Conservation (phyloP, 2,113 vertebrate species). For the Echinops telfairi region DNA sequence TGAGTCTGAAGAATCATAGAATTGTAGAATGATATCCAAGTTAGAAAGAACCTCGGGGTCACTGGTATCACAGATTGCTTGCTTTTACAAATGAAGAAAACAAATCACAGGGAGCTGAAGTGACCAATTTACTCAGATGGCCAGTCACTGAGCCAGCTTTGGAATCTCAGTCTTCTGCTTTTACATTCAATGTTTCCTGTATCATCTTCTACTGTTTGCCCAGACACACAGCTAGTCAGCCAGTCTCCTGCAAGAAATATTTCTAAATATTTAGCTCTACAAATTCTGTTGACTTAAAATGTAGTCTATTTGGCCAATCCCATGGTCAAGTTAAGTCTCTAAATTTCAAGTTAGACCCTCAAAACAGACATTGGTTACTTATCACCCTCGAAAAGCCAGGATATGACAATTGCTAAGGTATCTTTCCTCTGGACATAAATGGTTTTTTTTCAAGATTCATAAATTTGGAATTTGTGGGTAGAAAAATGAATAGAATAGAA, state of each 20-base stretch:
- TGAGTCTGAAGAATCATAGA: neutral
- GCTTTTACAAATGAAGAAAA: neutral
- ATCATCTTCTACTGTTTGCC: neutral
- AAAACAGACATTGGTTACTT: neutral
- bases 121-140: neutral
- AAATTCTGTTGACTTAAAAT: slow-evolving; percentile 29
- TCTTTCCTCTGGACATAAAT: neutral
- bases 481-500: neutral
- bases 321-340: neutral
- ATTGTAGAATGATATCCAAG: neutral
- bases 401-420: neutral
- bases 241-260: neutral
- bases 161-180: neutral
- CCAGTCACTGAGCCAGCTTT: neutral
- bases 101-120: neutral
- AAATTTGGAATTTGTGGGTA: neutral
- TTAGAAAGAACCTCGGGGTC: neutral
- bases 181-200: neutral
- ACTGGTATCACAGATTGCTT: neutral
- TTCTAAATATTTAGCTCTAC: neutral
- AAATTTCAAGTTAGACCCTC: slow-evolving; percentile 9
- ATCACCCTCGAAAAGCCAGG: neutral
- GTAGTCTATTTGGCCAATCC: neutral
- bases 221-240: neutral
- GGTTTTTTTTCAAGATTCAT: neutral